These are phyloP conservation scores for Allobates femoralis DNA, from an alignment of 2,797 vertebrate genomes.

Conservation along the genomic window DNA sequence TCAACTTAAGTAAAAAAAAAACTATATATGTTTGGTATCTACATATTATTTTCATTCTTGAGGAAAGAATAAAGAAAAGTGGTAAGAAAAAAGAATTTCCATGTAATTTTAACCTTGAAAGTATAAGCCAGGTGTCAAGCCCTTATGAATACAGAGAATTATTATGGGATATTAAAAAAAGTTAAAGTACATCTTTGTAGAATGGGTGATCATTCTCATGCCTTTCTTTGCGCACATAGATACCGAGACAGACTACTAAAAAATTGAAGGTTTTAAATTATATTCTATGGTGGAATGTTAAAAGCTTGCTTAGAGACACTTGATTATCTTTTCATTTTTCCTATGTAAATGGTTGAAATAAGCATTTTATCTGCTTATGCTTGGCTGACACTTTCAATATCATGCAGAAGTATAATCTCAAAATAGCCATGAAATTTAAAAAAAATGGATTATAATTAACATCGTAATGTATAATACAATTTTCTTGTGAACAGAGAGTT, in stretches of 20 bases:
- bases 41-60: no score
- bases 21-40: no score
- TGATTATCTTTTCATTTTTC: background rate
- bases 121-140: background rate
- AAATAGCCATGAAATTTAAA: background rate
- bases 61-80: no score
- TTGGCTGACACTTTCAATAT: background rate
- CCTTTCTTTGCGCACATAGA: background rate
- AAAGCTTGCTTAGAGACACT: background rate
- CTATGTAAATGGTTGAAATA: background rate
- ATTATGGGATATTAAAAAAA: background rate
- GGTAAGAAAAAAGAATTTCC: no score
- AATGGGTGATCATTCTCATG: background rate
- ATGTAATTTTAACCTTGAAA: no score
- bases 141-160: background rate
- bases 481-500: background rate
- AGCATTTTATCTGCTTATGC: background rate
- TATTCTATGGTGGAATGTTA: background rate
- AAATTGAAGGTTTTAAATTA: background rate
- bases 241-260: background rate
- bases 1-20: no score
- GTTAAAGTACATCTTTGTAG: background rate
- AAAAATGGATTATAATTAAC: background rate
- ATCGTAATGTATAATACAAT: background rate
- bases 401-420: background rate